Evolutionary conservation across 1,140 invertebrate species (phyloP).

Genomic region (Pseudachorutes palmiensis): DNA sequence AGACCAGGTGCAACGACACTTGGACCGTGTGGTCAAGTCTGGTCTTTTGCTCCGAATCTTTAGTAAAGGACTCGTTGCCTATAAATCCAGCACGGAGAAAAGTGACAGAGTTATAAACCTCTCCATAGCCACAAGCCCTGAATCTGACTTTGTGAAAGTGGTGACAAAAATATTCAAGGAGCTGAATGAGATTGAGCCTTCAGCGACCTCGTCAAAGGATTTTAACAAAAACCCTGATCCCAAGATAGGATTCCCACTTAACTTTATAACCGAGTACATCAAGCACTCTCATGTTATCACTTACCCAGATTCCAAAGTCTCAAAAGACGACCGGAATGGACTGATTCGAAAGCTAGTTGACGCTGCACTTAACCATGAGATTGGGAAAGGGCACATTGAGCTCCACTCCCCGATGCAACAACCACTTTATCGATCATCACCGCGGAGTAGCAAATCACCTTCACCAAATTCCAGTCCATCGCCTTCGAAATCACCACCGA

Average conservation of each 20-base stretch:
- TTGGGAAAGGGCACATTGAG: slow-evolving; percentile 26
- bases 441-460: neutral
- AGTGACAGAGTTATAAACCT: slow-evolving; percentile 32
- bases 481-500: neutral
- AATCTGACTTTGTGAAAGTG: slow-evolving; percentile 25
- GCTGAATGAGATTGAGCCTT: slow-evolving; percentile 30
- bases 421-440: neutral
- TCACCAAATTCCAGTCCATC: neutral
- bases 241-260: slow-evolving; percentile 23
- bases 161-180: slow-evolving; percentile 32
- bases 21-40: slow-evolving; percentile 33
- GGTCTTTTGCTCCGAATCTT: slow-evolving; percentile 30
- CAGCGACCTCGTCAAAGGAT: slow-evolving; percentile 9
- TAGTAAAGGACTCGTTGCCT: slow-evolving; percentile 29
- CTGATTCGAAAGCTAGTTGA: slow-evolving; percentile 12
- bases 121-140: neutral
- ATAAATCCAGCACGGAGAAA: slow-evolving; percentile 27
- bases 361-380: slow-evolving; percentile 19
- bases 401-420: neutral
- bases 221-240: slow-evolving; percentile 5
- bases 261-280: slow-evolving; percentile 31
- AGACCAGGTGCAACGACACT: slow-evolving; percentile 34
- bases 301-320: slow-evolving; percentile 13
- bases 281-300: slow-evolving; percentile 29
- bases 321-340: slow-evolving; percentile 5